These are phyloP conservation scores for Hystrix brachyura DNA, from an alignment of 2,113 vertebrate species.

Conservation along the genomic window DNA sequence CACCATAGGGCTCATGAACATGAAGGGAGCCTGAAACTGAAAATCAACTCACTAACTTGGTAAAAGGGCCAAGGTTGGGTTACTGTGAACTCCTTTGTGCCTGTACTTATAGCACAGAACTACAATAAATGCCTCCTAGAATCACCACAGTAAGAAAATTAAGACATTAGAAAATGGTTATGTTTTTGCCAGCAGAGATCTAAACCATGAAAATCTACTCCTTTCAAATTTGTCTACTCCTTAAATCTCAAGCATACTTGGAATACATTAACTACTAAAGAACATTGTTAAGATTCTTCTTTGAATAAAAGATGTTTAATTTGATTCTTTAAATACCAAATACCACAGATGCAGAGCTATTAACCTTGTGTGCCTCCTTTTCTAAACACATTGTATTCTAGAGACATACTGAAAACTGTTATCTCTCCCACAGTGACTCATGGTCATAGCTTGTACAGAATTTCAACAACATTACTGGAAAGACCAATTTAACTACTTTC, in stretches of 20 bases:
- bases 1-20: not conserved
- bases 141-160: not conserved
- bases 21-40: not conserved
- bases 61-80: not conserved
- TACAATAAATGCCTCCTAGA: not conserved
- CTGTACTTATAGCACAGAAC: not conserved
- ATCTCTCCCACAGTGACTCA: constrained; percentile 23
- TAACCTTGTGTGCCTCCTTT: constrained; percentile 75
- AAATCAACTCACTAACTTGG: not conserved
- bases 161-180: not conserved
- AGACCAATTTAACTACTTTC: not conserved
- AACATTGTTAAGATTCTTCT: constrained; percentile 61
- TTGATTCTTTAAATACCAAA: constrained; percentile 81
- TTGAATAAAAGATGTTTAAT: constrained; percentile 72
- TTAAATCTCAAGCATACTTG: constrained; percentile 49
- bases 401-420: constrained; percentile 62
- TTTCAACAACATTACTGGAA: constrained; percentile 63
- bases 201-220: not conserved
- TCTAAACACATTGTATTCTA: constrained; percentile 65
- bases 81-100: not conserved
- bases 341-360: constrained; percentile 58
- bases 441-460: not conserved
- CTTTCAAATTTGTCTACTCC: not conserved
- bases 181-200: not conserved
- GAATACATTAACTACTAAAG: constrained; percentile 53